Conservation (phyloP, 2,113 vertebrate genomes). For the Apodemus sylvaticus region DNA sequence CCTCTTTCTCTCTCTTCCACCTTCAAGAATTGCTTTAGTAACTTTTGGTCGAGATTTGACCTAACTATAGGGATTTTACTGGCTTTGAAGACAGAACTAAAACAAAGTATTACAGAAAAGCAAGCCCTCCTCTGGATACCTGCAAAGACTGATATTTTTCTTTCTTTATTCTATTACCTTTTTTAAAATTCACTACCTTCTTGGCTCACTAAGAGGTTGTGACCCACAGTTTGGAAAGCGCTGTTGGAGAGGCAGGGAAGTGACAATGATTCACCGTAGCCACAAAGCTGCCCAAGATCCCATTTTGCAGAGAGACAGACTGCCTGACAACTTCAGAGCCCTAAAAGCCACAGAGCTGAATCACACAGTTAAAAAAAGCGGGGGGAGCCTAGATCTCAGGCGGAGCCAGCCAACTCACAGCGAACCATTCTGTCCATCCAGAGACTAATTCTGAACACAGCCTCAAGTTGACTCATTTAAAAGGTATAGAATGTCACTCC, state of each 20-base stretch:
- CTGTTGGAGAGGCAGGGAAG: neutral
- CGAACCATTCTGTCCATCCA: neutral
- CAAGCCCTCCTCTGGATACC: neutral
- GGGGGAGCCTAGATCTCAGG: neutral
- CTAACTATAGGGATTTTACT: neutral
- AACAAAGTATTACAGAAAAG: conserved; percentile 24
- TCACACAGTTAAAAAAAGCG: too few species aligned
- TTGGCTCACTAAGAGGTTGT: neutral
- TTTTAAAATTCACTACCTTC: neutral
- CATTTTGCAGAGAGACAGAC: conserved; percentile 18
- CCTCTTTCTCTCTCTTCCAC: neutral
- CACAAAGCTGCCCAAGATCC: neutral
- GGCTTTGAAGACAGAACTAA: neutral
- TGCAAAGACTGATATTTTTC: neutral
- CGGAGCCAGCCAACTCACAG: neutral
- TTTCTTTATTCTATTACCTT: neutral
- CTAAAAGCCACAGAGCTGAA: neutral
- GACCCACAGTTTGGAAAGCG: neutral
- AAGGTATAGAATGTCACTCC: neutral
- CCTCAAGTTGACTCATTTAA: neutral
- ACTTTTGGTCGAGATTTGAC: neutral
- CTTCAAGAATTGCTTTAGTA: neutral
- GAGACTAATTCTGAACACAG: neutral
- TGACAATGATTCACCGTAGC: neutral
- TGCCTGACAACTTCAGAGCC: neutral